Conservation (phyloP, 2,797 vertebrate species). For the Buceros bicornis region DNA sequence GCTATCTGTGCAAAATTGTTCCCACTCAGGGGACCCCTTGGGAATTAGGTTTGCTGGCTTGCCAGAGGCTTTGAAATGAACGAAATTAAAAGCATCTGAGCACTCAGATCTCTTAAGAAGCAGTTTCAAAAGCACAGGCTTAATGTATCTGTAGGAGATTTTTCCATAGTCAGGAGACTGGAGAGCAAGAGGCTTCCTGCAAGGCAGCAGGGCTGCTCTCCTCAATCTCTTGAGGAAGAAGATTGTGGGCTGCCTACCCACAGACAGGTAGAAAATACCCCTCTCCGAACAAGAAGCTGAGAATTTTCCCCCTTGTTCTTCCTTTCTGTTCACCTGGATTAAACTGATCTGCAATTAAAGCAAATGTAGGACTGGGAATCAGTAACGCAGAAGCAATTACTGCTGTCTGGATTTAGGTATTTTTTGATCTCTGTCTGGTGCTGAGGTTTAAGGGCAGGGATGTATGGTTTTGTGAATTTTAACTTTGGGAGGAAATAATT, state of each 20-base stretch:
- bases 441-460: not conserved
- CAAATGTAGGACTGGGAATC: not conserved
- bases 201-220: not conserved
- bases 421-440: not conserved
- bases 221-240: not conserved
- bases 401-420: not conserved
- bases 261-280: not conserved
- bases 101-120: not conserved
- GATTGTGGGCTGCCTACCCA: not conserved
- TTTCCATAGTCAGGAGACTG: not conserved
- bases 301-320: not conserved
- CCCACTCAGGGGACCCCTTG: not conserved
- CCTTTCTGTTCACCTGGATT: not conserved
- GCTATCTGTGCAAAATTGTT: not conserved
- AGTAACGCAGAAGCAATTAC: not conserved
- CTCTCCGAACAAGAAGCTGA: not conserved
- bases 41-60: not conserved
- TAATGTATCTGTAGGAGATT: not conserved
- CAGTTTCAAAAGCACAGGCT: not conserved
- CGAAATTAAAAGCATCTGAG: not conserved
- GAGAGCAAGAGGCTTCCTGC: not conserved
- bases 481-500: not conserved
- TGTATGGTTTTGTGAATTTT: not conserved
- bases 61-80: not conserved
- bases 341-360: not conserved